Evolutionary conservation across 2,888 invertebrate species (phyloP).

Genomic region (Abscondita cerata): DNA sequence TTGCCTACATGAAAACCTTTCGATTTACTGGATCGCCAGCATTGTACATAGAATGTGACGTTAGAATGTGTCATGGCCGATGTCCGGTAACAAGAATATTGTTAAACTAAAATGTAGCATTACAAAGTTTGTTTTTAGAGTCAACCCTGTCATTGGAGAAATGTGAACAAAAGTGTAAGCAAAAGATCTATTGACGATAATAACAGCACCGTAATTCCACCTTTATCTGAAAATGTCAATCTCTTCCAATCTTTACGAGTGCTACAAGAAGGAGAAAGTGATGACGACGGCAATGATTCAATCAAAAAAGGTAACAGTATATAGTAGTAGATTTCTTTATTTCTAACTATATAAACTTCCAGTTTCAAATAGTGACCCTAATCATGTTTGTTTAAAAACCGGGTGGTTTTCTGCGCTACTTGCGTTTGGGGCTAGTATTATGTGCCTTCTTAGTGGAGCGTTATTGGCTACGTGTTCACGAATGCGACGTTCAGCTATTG

Average conservation of each 20-base stretch:
- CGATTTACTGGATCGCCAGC: slow-evolving; percentile 94
- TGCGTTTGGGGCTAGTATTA: slow-evolving; percentile 59
- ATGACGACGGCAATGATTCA: slow-evolving; percentile 60
- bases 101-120: slow-evolving; percentile 12
- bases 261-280: slow-evolving; percentile 83
- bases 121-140: slow-evolving; percentile 70
- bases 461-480: slow-evolving; percentile 79
- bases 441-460: slow-evolving; percentile 75
- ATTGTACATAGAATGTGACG: slow-evolving; percentile 93
- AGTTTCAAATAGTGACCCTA: slow-evolving; percentile 48
- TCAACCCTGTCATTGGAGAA: slow-evolving; percentile 93
- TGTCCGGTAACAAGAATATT: slow-evolving; percentile 72
- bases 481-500: slow-evolving; percentile 65
- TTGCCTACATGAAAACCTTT: slow-evolving; percentile 94
- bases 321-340: not conserved
- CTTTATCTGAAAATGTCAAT: slow-evolving; percentile 86
- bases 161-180: slow-evolving; percentile 75
- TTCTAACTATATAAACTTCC: slow-evolving; percentile 4
- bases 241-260: slow-evolving; percentile 89
- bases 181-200: slow-evolving; percentile 72
- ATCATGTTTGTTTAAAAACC: slow-evolving; percentile 58
- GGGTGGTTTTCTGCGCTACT: slow-evolving; percentile 63
- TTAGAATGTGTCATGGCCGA: slow-evolving; percentile 93
- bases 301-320: slow-evolving; percentile 6
- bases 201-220: slow-evolving; percentile 53